Evolutionary conservation across 2,888 invertebrate genomes (phyloP), one percentile per base, ranked within the genome.

Genomic region (Pheosia tremula): DNA sequence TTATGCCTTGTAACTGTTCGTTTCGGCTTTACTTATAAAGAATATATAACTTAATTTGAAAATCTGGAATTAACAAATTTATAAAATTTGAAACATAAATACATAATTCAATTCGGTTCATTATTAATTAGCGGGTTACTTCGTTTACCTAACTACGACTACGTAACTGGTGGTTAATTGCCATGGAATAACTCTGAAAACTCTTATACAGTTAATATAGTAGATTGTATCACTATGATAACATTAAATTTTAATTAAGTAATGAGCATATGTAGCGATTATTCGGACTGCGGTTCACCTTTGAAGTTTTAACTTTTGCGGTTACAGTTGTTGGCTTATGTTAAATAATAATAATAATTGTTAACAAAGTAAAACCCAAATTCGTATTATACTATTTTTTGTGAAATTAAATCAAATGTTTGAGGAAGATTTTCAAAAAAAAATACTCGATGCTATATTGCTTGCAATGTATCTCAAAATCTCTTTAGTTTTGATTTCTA

Each of bases 161-260:
- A 56, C 24, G 41, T 24, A 13, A 43, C 56, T 61, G 60, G 69
- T 63, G 70, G 69, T 65, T 80, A 80, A 80, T 80, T 79, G 68
- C 76, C 76, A 75, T 74, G 71, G 72, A 77, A 79, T 81, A 76
- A 65, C 74, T 69, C 47, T 69, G 69, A 68, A 68, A 72, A 64
- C 74, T 70, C 45, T 68, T 69, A 68, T 69, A 72, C 56, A 59
- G 68, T 62, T 67, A 58, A 69, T 71, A 71, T 71, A 73, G 52
- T 56, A 71, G 71, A 75, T 75, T 62, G 57, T 63, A 63, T 68
- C 54, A 37, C 47, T 65, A 57, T 56, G 75, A 75, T 75, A 72
- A 72, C 63, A 56, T 59, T 61, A 57, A 24, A 70, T 78, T 77
- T 78, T 78, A 76, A 78, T 80, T 64, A 71, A 69, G 62, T 74